Evolutionary conservation across 2,113 vertebrate species (phyloP), one percentile per base, ranked within the genome.

Genomic region (Nansenia antarctica): DNA sequence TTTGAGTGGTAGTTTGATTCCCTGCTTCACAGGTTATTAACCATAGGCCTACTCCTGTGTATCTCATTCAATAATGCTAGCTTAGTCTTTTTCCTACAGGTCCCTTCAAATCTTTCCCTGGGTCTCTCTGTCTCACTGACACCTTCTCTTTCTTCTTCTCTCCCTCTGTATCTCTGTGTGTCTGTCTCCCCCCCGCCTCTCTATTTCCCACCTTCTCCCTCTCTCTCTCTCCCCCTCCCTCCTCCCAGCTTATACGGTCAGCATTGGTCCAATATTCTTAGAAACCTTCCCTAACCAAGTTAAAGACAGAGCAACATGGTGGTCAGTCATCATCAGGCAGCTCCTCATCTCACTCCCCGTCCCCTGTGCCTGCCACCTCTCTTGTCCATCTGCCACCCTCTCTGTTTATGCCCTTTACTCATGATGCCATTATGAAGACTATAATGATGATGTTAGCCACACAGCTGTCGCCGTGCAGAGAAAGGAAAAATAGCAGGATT

Each of bases 401-500:
- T 60, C 54, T 26, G 20, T 45, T 35, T 61, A 20, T 62, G 54
- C 70, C 72, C 30, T 69, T 73, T 31, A 37, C 35, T 70, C 34
- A 55, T 68, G 65, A 15, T 27, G 66, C 55, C 34, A 62, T 59
- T 60, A 60, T 73, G 31, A 35, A 35, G 57, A 70, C 22, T 69
- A 42, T 30, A 82, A 75, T 73, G 45, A 78, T 54, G n/a, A 70
- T 7, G 57, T 62, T 77, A 72, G 70, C 30, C 39, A 42, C 67
- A 73, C 78, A 86, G 80, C 78, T 85, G 82, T 77, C 78, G 34
- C 18, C 9, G 45, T 6, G 45, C n/a, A 5, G n/a, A 22, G 15
- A 49, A n/a, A 49, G 39, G 39, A 15, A 5, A 42, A 14, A 42
- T 11, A n/a, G n/a, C n/a, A 42, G 14, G 3, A 42, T 6, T n/a